Evolutionary conservation across 2,113 vertebrate species (phyloP).

Genomic region (Alethe diademata): DNA sequence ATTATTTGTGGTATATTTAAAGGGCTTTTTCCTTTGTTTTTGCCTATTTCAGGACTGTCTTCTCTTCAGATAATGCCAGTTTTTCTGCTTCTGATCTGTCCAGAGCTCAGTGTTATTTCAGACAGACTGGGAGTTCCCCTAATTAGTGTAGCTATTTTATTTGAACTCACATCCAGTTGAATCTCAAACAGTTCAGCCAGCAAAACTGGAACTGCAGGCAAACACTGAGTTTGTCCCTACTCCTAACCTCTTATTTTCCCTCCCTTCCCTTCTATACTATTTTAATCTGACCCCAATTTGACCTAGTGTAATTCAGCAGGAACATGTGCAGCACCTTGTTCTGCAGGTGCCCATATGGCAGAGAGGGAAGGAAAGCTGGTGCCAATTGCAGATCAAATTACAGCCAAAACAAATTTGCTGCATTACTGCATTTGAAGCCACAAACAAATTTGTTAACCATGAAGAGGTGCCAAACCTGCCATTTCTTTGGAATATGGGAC

Average conservation of each 20-base stretch:
- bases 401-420: conserved; percentile 72
- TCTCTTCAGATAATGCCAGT: neutral
- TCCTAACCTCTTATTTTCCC: neutral
- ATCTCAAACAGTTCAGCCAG: neutral
- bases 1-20: neutral
- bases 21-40: neutral
- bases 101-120: neutral
- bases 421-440: conserved; percentile 71
- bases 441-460: conserved; percentile 70
- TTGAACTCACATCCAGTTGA: neutral
- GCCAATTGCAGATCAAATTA: conserved; percentile 72
- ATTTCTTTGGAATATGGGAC: conserved; percentile 64
- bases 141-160: neutral
- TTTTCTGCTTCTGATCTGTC: neutral
- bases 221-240: neutral
- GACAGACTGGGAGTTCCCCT: neutral
- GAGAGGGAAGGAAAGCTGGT: conserved; percentile 44
- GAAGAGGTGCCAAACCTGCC: conserved; percentile 67
- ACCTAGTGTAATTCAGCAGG: conserved; percentile 40
- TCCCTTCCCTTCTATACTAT: neutral
- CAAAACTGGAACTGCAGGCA: neutral
- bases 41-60: neutral
- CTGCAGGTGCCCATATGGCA: conserved; percentile 67
- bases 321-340: conserved; percentile 52
- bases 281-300: conserved; percentile 12